Conservation (phyloP, 2,113 vertebrate species). For the Megaceryle torquata region DNA sequence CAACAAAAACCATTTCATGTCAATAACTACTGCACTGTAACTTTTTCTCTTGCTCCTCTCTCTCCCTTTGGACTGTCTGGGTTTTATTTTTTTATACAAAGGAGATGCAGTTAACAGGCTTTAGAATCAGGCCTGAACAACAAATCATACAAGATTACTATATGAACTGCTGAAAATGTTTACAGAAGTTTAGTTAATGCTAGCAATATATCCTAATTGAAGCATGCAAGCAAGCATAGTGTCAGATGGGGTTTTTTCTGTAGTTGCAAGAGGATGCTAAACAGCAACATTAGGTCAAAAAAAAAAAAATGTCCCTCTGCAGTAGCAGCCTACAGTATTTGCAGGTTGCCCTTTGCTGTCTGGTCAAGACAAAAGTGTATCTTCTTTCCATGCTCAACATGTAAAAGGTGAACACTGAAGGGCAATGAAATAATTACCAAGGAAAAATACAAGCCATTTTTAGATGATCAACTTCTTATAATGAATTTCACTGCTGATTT, state of each 20-base stretch:
- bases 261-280: not conserved
- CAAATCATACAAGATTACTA: not conserved
- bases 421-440: not conserved
- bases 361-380: not conserved
- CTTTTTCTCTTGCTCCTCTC: not conserved
- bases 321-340: not conserved
- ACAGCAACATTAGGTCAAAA: not conserved
- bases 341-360: not conserved
- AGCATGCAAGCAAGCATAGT: not conserved
- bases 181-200: not conserved
- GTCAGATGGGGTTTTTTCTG: not conserved
- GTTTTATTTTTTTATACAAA: not conserved
- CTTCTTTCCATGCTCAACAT: not conserved
- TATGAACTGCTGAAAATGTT: not conserved
- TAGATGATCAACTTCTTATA: not conserved
- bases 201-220: not conserved
- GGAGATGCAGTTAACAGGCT: not conserved
- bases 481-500: not conserved
- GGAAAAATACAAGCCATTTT: not conserved
- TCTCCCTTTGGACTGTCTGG: not conserved
- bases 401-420: not conserved
- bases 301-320: not conserved
- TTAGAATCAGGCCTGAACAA: not conserved
- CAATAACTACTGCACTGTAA: not conserved
- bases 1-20: not conserved